Evolutionary conservation across 2,888 invertebrate genomes (phyloP).

Genomic region (Cenopis cana): DNA sequence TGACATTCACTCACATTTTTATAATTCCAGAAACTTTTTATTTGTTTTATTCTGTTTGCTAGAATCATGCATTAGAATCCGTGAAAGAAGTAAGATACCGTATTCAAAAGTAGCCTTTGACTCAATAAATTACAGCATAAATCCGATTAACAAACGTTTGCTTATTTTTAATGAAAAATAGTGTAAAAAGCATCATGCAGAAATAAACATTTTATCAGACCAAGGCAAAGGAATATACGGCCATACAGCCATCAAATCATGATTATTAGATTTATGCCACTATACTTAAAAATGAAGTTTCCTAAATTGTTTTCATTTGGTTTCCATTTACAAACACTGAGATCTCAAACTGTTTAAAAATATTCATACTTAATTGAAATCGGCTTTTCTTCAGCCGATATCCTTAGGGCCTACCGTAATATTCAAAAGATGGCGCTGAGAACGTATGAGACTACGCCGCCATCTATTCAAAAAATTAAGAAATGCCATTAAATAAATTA

Average conservation of each 20-base stretch:
- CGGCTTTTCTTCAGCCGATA: not conserved
- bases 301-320: too few species aligned
- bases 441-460: not conserved
- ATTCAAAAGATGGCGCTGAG: conserved; percentile 4
- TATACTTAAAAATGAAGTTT: too few species aligned
- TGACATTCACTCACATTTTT: conserved; percentile 67
- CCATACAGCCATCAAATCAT: not conserved
- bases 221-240: conserved; percentile 1
- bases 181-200: not conserved
- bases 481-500: too few species aligned
- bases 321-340: not conserved
- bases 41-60: conserved; percentile 29
- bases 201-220: not conserved
- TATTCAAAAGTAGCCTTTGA: not conserved
- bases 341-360: not conserved
- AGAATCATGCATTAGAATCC: not conserved
- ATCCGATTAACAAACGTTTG: not conserved
- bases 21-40: conserved; percentile 49
- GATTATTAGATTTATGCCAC: not conserved
- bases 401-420: not conserved
- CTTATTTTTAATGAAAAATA: not conserved
- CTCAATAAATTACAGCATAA: not conserved
- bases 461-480: too few species aligned
- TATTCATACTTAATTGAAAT: too few species aligned
- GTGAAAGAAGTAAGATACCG: not conserved